Percentiles rank a stretch among this genome's conserved stretches.
Conservation (phyloP, 2,113 vertebrate species). For the Corapipo altera region DNA sequence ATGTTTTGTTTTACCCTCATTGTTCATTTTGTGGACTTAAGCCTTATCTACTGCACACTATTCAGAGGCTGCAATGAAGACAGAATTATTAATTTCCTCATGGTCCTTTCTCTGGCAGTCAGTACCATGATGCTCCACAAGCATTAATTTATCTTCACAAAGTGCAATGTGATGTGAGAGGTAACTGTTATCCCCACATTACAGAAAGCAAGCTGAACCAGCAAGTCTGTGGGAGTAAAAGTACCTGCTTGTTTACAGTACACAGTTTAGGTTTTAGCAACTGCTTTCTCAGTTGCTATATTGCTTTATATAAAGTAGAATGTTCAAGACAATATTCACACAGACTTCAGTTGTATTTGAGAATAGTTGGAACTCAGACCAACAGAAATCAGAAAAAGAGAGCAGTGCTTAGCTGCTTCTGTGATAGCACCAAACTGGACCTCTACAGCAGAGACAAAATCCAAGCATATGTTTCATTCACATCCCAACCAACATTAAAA, state of each 20-base stretch:
- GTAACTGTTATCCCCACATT: neutral
- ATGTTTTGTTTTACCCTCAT: slow-evolving; percentile 34
- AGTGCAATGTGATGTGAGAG: neutral
- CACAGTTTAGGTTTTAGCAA: accelerated
- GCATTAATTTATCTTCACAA: slow-evolving; percentile 44
- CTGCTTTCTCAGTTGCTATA: neutral
- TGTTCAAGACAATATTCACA: neutral
- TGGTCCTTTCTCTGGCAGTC: slow-evolving; percentile 25
- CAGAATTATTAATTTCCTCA: slow-evolving; percentile 64
- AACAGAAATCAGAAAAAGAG: neutral
- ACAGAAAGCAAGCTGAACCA: neutral
- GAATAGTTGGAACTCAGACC: neutral
- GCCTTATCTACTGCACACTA: slow-evolving; percentile 36
- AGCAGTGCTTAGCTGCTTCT: neutral
- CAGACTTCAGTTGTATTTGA: neutral
- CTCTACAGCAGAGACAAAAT: neutral
- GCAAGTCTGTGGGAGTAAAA: neutral
- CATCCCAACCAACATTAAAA: neutral
- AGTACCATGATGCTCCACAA: neutral
- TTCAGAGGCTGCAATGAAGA: slow-evolving; percentile 32
- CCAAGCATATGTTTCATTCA: neutral
- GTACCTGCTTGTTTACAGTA: neutral
- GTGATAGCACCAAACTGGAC: neutral
- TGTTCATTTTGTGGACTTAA: slow-evolving; percentile 45
- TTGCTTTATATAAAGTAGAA: neutral